These are phyloP conservation scores for Sussaba pulchella DNA, from an alignment of 2,888 invertebrate genomes.

Conservation along the genomic window DNA sequence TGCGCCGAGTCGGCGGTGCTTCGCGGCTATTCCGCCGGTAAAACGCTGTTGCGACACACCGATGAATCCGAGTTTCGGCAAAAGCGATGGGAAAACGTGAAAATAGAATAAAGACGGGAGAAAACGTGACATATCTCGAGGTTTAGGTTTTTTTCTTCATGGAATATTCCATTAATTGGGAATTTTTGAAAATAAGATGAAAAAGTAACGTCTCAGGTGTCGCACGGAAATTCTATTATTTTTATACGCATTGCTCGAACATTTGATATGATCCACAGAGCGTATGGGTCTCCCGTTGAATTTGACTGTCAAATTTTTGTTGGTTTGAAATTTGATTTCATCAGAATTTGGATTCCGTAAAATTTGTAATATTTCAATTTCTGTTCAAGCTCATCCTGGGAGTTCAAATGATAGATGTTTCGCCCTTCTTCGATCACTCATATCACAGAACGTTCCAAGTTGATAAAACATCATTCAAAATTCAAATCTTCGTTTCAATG, in stretches of 20 bases:
- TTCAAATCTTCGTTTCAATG: too few relatives aligned
- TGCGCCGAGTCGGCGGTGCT: slow-evolving; percentile 58
- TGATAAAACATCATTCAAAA: too few relatives aligned
- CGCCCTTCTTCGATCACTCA: too few relatives aligned
- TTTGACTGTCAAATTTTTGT: neutral
- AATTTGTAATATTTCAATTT: too few relatives aligned
- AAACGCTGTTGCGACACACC: slow-evolving; percentile 52
- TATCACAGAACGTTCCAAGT: too few relatives aligned
- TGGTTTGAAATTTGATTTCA: neutral
- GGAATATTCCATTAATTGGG: slow-evolving; percentile 78
- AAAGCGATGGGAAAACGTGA: slow-evolving; percentile 34
- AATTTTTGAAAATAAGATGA: slow-evolving; percentile 74
- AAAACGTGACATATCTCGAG: slow-evolving; percentile 34
- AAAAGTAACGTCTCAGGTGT: slow-evolving; percentile 70
- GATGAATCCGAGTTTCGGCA: slow-evolving; percentile 16
- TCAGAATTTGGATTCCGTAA: neutral
- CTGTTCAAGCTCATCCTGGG: too few relatives aligned
- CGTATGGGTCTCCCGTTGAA: neutral
- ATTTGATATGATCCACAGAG: neutral
- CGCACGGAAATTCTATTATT: slow-evolving; percentile 18
- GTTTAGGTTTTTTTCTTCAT: slow-evolving; percentile 41
- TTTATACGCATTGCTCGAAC: neutral
- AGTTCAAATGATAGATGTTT: too few relatives aligned
- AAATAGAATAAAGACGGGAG: slow-evolving; percentile 17
- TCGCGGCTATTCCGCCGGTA: slow-evolving; percentile 37